These are phyloP conservation scores for Acleris literana DNA, from an alignment of 2,888 invertebrate genomes.

Conservation along the genomic window DNA sequence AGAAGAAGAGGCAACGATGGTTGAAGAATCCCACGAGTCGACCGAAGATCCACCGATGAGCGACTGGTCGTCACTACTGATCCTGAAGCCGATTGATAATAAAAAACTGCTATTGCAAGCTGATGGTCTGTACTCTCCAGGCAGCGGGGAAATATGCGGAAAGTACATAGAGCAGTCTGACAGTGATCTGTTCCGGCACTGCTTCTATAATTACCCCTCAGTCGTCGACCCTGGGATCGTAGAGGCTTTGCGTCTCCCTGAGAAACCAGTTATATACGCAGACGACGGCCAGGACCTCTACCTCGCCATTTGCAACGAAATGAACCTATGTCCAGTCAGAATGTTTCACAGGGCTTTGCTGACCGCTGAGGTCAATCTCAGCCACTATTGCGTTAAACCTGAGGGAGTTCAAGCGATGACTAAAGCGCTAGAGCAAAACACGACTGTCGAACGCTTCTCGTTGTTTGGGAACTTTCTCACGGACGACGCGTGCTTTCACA, in stretches of 20 bases:
- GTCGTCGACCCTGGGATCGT: conserved; percentile 56
- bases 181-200: conserved; percentile 48
- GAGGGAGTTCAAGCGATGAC: conserved; percentile 54
- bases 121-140: conserved; percentile 47
- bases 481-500: conserved; percentile 57
- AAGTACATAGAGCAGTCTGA: conserved; percentile 51
- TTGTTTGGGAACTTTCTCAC: conserved; percentile 54
- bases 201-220: conserved; percentile 51
- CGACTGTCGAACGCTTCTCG: conserved; percentile 47
- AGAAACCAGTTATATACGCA: conserved; percentile 43
- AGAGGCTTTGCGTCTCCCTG: conserved; percentile 47
- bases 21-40: conserved; percentile 31
- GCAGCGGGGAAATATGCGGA: conserved; percentile 52
- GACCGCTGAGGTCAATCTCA: conserved; percentile 49
- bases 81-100: conserved; percentile 42
- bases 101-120: conserved; percentile 43
- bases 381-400: conserved; percentile 52
- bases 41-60: conserved; percentile 48
- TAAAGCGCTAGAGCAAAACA: conserved; percentile 51
- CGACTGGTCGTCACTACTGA: conserved; percentile 53
- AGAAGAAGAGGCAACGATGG: neutral
- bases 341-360: conserved; percentile 50
- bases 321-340: conserved; percentile 49
- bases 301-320: conserved; percentile 51
- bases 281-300: conserved; percentile 56